Evolutionary conservation across 2,797 vertebrate species (phyloP).

Genomic region (Cossypha caffra): DNA sequence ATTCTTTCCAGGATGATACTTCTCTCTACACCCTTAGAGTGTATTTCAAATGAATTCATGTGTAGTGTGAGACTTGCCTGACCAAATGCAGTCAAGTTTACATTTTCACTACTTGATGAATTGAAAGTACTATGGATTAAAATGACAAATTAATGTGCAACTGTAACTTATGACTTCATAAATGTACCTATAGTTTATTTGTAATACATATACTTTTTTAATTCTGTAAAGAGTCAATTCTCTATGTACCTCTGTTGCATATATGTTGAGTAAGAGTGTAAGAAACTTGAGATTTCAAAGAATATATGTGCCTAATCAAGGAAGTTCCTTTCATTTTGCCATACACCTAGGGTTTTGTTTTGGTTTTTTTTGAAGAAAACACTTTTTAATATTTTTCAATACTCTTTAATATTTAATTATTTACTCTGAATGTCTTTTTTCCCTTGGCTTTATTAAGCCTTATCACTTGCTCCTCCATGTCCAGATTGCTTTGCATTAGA

Average conservation of each 20-base stretch:
- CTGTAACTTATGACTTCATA: not conserved
- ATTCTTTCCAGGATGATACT: slow-evolving; percentile 17
- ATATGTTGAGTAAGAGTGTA: not conserved
- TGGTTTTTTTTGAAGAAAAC: not conserved
- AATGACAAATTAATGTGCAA: not conserved
- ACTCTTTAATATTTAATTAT: not conserved
- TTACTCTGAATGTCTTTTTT: not conserved
- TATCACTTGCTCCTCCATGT: not conserved
- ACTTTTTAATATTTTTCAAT: not conserved
- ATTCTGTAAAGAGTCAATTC: not conserved
- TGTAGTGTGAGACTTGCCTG: not conserved
- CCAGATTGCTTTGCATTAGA: not conserved
- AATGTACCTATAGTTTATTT: not conserved
- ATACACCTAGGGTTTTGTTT: too few species aligned
- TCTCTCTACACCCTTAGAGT: not conserved
- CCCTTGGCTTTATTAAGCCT: not conserved
- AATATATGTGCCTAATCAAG: not conserved
- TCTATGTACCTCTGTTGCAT: accelerated
- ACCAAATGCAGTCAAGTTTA: slow-evolving; percentile 46
- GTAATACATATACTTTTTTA: not conserved
- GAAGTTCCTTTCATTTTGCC: not conserved
- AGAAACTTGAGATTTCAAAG: not conserved
- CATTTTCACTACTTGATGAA: not conserved
- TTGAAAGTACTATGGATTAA: slow-evolving; percentile 40
- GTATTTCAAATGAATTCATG: slow-evolving; percentile 3